Percentiles rank a stretch among this genome's conserved stretches.
These are phyloP conservation scores for Colinus virginianus DNA, from an alignment of 2,113 vertebrate species.

Conservation along the genomic window DNA sequence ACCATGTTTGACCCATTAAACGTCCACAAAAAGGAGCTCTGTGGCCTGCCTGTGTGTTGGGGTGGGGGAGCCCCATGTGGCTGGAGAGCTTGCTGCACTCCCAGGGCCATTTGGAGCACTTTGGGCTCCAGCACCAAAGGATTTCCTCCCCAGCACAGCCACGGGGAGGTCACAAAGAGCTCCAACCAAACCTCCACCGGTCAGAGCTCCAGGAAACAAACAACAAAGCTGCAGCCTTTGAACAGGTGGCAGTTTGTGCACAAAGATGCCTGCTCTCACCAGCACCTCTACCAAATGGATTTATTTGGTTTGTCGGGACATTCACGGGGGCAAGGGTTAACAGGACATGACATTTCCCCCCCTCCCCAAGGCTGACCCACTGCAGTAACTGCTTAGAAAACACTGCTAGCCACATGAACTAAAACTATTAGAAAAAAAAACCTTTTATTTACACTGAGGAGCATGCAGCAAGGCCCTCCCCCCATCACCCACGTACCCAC, in stretches of 20 bases:
- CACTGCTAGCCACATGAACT: not conserved
- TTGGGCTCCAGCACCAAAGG: not conserved
- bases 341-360: not conserved
- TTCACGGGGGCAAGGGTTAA: not conserved
- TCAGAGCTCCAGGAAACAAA: not conserved
- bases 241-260: not conserved
- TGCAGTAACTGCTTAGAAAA: not conserved
- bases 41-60: not conserved
- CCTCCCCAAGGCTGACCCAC: not conserved
- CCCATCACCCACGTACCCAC: not conserved
- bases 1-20: not conserved
- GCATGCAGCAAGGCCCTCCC: not conserved
- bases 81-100: too few species aligned
- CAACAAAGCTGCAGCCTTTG: not conserved
- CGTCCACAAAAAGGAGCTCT: not conserved
- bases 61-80: not conserved
- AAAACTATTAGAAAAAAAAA: constrained; percentile 48
- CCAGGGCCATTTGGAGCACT: not conserved
- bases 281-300: not conserved
- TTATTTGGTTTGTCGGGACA: not conserved
- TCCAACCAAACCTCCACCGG: not conserved
- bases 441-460: constrained; percentile 82
- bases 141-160: not conserved
- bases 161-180: not conserved
- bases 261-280: not conserved